Evolutionary conservation across 1,140 invertebrate species (phyloP).

Genomic region (Luehdorfia chinensis): DNA sequence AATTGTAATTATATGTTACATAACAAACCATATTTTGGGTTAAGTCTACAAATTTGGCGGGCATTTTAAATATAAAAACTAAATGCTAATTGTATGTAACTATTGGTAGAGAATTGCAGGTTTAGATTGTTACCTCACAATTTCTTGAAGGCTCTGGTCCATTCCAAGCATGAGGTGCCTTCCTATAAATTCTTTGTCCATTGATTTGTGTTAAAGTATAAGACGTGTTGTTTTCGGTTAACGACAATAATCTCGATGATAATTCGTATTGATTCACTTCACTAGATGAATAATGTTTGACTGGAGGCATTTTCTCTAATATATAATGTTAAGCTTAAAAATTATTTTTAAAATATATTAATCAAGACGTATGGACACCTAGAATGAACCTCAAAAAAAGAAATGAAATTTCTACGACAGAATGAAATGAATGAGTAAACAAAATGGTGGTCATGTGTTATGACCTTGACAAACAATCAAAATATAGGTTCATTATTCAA

Average conservation of each 20-base stretch:
- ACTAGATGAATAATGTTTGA: conserved; percentile 68
- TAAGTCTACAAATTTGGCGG: conserved; percentile 22
- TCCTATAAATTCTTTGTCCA: conserved; percentile 69
- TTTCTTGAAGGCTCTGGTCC: conserved; percentile 67
- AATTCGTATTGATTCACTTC: conserved; percentile 74
- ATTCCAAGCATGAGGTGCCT: conserved; percentile 64
- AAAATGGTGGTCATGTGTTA: conserved; percentile 41
- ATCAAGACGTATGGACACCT: conserved; percentile 23
- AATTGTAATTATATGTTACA: too few relatives aligned
- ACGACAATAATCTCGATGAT: conserved; percentile 65
- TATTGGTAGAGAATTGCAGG: background rate
- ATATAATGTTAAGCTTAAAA: conserved; percentile 49
- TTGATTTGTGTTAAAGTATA: conserved; percentile 73
- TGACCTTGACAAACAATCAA: conserved; percentile 36
- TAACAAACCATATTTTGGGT: too few relatives aligned
- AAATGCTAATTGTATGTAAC: background rate
- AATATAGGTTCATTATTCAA: too few relatives aligned
- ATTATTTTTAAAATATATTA: conserved; percentile 36
- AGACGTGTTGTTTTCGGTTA: conserved; percentile 67
- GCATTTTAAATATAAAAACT: conserved; percentile 20
- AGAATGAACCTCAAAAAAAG: conserved; percentile 30
- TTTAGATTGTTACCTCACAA: conserved; percentile 71
- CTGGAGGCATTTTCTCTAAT: conserved; percentile 57
- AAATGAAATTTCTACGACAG: conserved; percentile 16
- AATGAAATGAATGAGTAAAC: conserved; percentile 26